Conservation (phyloP, 1,140 invertebrate genomes). For the Papilio glaucus region DNA sequence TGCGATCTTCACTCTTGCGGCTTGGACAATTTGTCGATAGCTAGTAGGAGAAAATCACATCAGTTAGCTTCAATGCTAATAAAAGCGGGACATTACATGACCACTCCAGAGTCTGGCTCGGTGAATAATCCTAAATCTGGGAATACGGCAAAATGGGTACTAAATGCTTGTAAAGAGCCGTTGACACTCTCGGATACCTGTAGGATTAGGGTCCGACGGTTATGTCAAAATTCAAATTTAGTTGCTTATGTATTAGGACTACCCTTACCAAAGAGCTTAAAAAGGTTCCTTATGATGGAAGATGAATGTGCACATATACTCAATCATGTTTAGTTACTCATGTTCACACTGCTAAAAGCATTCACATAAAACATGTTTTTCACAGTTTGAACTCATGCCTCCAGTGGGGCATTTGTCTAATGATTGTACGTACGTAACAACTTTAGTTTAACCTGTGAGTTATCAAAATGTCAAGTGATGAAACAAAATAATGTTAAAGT, state of each 20-base stretch:
- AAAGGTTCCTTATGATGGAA: conserved; percentile 78
- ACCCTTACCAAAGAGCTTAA: conserved; percentile 72
- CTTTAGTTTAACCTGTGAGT: conserved; percentile 6
- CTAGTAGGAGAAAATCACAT: conserved; percentile 57
- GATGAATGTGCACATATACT: conserved; percentile 53
- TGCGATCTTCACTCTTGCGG: conserved; percentile 72
- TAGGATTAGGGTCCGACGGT: conserved; percentile 65
- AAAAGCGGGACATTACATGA: conserved; percentile 72
- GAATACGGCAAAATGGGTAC: conserved; percentile 57
- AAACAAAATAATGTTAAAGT: no score
- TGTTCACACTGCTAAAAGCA: no score
- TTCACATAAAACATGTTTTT: no score
- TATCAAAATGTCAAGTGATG: not conserved
- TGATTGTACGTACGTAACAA: no score
- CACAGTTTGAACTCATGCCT: no score
- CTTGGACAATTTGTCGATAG: conserved; percentile 77
- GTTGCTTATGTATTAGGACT: conserved; percentile 58
- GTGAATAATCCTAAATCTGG: conserved; percentile 44
- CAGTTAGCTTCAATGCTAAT: conserved; percentile 69
- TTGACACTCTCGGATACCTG: conserved; percentile 64
- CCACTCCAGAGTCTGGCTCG: conserved; percentile 43
- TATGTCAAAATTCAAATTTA: conserved; percentile 54
- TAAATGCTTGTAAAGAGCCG: conserved; percentile 58
- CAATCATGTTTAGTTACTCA: not conserved
- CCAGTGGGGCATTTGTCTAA: no score